Evolutionary conservation across 2,888 invertebrate genomes (phyloP), one percentile per base, ranked within the genome.

Genomic region (Heliconius sara): DNA sequence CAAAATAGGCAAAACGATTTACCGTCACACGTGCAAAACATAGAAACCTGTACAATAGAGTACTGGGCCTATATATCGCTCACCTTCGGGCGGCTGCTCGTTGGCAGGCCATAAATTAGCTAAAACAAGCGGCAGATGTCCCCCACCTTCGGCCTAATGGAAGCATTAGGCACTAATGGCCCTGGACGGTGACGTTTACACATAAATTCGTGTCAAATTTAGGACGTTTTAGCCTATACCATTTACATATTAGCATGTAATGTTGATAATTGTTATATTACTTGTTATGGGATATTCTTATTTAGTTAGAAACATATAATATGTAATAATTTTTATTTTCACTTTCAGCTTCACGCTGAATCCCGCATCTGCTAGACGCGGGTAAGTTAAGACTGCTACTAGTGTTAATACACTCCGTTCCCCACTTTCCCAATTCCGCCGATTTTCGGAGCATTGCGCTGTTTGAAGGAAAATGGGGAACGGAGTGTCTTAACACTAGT

Each of bases 101-200:
- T 88, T 91, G 88, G 88, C 86, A 86, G 87, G 88, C 90, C 91
- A 94, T 95, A 95, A 95, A 95, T 95, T 95, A 95, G 91, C 88
- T 93, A 94, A 94, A 95, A 95, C 95, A 95, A 95, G 95, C 94
- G 92, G 91, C 95, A 95, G 94, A 93, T 95, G 94, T 91, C 84
- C 87, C 85, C 85, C 86, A 87, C 86, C 84, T 83, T 81, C 85
- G 89, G 93, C 92, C 93, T 95, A 95, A 95, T 94, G 93, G 93
- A 88, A 87, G 93, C 94, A 95, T 95, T 95, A 95, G 94, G 89
- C 90, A 92, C 95, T 95, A 95, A 95, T 95, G 95, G 94, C 89
- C 86, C 87, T 89, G 91, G 91, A 89, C 92, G 91, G 88, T 93
- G 95, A 95, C 95, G 93, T 91, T 87, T 89, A 89, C 91, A 92